Conservation (phyloP, 2,113 vertebrate species). For the Trogon surrucura region DNA sequence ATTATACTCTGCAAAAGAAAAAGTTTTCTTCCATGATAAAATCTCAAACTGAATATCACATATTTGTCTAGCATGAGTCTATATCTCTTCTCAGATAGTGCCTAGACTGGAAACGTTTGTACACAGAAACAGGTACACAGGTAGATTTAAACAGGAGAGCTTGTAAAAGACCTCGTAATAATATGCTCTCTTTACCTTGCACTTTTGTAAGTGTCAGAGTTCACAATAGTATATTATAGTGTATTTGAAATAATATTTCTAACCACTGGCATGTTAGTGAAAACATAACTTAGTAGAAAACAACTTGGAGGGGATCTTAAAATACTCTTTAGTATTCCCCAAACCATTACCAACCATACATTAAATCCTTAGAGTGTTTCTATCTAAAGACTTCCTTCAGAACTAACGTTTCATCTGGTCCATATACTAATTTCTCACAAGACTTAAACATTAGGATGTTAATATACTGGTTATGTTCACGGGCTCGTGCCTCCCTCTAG, state of each 20-base stretch:
- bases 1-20: neutral
- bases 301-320: neutral
- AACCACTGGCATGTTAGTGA: neutral
- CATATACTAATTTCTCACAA: neutral
- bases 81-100: neutral
- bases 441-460: neutral
- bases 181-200: neutral
- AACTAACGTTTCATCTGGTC: neutral
- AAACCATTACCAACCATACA: neutral
- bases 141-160: neutral
- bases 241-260: neutral
- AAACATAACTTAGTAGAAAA: neutral
- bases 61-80: neutral
- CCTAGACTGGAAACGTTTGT: neutral
- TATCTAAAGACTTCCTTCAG: neutral
- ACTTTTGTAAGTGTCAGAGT: neutral
- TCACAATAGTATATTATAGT: neutral
- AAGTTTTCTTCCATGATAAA: neutral
- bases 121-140: neutral
- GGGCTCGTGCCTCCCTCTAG: slow-evolving; percentile 43
- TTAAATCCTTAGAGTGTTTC: neutral
- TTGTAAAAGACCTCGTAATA: neutral
- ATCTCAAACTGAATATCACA: neutral
- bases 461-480: neutral
- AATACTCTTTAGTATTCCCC: neutral